Base-by-base conservation (phyloP, 2,888 invertebrate species). In the Hemaris fuciformis region DNA sequence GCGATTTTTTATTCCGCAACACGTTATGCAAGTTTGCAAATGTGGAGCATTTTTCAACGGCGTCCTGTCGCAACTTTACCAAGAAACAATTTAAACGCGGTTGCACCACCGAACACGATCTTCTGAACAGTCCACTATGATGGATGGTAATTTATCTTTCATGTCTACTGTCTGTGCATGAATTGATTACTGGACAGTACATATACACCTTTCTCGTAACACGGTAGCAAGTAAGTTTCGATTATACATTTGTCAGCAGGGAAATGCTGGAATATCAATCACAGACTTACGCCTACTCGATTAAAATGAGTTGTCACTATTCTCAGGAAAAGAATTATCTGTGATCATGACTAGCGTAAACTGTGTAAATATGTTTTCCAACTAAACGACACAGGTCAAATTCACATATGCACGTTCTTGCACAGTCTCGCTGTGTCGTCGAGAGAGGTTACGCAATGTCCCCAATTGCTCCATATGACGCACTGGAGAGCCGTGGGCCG, bases 401-500 rank as follows among this genome's bases (percentile, higher is more conserved):
- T 13, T n/a, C 13, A 5, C 13, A 8, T 23, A 45, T 22, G 25
- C n/a, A 2, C 15, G 27, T 48, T 25, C 25, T 48, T 23, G 3
- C 15, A 15, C 27, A 25, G n/a, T 53, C 31, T 31, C 18, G 53
- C 18, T 53, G 31, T 18, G 31, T 53, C 18, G 53, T 27, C 3
- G 10, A 8, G 15, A 27, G 27, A 10, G 18, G 18, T 53, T 53
- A 31, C 53, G 31, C 18, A 53, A 53, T 15, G 31, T 31, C 18
- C 53, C 53, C 53, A 53, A 31, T 53, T 53, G 31, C 53, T 31
- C 18, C 18, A 27, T 18, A 53, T 53, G 53, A 53, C 53, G 31
- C 53, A 53, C 53, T 31, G 53, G 31, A n/a, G 31, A 53, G 18
- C 31, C 18, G 53, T 53, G 53, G 53, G 53, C 53, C 27, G 53